Conservation (phyloP, 2,113 vertebrate species). For the Cryptomyrus ogoouensis region DNA sequence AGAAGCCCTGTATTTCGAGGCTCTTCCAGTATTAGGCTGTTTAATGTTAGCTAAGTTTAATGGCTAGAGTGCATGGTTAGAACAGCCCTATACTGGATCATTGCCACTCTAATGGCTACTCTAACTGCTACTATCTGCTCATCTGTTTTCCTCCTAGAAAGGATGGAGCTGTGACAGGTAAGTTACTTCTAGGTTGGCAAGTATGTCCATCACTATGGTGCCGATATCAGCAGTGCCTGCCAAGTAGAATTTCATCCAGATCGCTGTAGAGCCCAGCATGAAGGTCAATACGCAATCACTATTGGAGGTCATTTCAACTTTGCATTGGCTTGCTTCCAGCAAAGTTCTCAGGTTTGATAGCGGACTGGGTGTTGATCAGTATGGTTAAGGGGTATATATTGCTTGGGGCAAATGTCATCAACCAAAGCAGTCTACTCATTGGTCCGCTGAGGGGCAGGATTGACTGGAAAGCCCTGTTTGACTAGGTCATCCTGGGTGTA, state of each 20-base stretch:
- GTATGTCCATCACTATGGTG: not conserved
- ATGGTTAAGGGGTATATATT: not conserved
- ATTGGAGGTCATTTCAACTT: not conserved
- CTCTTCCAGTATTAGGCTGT: not conserved
- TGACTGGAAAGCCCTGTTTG: not conserved
- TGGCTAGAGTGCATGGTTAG: not conserved
- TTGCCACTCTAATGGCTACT: not conserved
- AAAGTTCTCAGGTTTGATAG: not conserved
- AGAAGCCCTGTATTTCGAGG: not conserved
- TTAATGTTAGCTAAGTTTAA: not conserved
- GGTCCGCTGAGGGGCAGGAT: not conserved
- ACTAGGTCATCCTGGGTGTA: not conserved
- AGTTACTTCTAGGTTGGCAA: not conserved
- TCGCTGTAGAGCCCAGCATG: not conserved
- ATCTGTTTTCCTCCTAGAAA: not conserved
- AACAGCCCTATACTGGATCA: not conserved
- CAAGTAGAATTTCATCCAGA: not conserved
- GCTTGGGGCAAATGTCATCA: not conserved
- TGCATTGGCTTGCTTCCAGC: not conserved
- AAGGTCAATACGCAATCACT: not conserved
- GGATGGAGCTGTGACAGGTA: not conserved
- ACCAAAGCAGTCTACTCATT: not conserved
- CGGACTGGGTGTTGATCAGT: not conserved
- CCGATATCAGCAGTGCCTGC: not conserved
- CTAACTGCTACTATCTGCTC: not conserved